Evolutionary conservation across 2,888 invertebrate genomes (phyloP).

Genomic region (Acrocera orbiculus): DNA sequence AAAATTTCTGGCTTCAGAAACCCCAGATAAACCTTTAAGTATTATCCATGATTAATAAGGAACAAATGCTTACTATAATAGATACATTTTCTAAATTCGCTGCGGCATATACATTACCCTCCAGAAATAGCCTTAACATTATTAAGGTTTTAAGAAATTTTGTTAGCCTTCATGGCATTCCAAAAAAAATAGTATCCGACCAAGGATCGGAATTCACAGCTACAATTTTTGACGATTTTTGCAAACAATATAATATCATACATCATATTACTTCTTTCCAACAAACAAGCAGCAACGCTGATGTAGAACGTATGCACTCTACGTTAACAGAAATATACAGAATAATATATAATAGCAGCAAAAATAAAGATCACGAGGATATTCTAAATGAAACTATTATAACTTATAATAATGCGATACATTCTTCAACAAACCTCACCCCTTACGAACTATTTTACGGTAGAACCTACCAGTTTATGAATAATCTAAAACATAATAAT

Average conservation of each 20-base stretch:
- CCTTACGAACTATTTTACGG: constrained; percentile 9
- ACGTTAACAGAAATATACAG: constrained; percentile 8
- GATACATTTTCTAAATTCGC: constrained; percentile 9
- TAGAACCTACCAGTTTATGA: constrained; percentile 1
- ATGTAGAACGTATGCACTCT: constrained; percentile 11
- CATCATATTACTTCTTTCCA: constrained; percentile 7
- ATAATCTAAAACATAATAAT: background rate
- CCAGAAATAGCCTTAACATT: constrained; percentile 9
- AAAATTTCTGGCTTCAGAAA: constrained; percentile 7
- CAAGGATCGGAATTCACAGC: constrained; percentile 9
- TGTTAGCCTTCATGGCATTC: constrained; percentile 8
- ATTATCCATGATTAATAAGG: constrained; percentile 7
- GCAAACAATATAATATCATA: constrained; percentile 5
- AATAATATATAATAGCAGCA: constrained; percentile 8
- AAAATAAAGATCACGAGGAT: constrained; percentile 5
- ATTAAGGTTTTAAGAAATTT: constrained; percentile 6
- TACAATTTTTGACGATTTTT: constrained; percentile 4
- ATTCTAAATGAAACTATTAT: constrained; percentile 8
- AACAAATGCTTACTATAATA: constrained; percentile 6
- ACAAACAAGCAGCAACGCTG: constrained; percentile 9
- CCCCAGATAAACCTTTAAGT: constrained; percentile 5
- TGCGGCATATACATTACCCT: constrained; percentile 5
- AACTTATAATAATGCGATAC: constrained; percentile 6
- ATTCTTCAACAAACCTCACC: constrained; percentile 8
- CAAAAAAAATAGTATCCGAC: constrained; percentile 5